Percentiles rank a stretch among this genome's conserved stretches.
phyloP scores from a whole-genome alignment of 1,140 invertebrate genomes.

The Leptinotarsa defecta region DNA sequence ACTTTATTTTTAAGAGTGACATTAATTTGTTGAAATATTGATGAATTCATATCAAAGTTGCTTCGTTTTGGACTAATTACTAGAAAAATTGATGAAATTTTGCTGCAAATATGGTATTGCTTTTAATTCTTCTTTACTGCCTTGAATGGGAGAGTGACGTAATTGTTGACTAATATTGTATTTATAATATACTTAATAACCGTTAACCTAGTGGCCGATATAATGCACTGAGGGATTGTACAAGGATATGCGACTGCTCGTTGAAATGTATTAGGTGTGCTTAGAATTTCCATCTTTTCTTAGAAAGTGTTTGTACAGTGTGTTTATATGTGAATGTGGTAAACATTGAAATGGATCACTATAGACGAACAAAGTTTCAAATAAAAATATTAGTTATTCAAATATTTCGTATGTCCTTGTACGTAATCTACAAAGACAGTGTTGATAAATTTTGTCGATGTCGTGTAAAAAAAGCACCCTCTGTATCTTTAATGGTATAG shows the following conservation, averaged over 20 bases:
- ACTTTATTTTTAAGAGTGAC: too few relatives aligned
- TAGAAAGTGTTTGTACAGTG: background rate
- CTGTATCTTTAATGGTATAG: too few relatives aligned
- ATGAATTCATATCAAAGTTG: too few relatives aligned
- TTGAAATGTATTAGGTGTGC: background rate
- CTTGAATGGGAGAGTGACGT: background rate
- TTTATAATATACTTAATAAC: background rate
- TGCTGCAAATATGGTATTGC: slow-evolving; percentile 1
- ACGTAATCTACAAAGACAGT: too few relatives aligned
- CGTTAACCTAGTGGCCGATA: background rate
- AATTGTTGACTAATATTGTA: slow-evolving; percentile 9
- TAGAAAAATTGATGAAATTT: background rate
- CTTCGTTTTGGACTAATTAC: too few relatives aligned
- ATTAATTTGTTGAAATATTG: too few relatives aligned
- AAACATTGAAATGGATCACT: background rate
- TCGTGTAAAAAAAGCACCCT: too few relatives aligned
- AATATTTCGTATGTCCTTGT: too few relatives aligned
- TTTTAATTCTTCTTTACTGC: background rate
- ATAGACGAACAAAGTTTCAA: too few relatives aligned
- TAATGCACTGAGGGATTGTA: background rate
- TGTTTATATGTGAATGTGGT: background rate
- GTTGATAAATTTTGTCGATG: too few relatives aligned
- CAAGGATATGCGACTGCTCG: background rate
- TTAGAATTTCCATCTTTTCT: background rate
- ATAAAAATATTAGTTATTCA: too few relatives aligned